These are phyloP conservation scores for Cydia fagiglandana DNA, from an alignment of 1,140 invertebrate genomes.

Conservation along the genomic window DNA sequence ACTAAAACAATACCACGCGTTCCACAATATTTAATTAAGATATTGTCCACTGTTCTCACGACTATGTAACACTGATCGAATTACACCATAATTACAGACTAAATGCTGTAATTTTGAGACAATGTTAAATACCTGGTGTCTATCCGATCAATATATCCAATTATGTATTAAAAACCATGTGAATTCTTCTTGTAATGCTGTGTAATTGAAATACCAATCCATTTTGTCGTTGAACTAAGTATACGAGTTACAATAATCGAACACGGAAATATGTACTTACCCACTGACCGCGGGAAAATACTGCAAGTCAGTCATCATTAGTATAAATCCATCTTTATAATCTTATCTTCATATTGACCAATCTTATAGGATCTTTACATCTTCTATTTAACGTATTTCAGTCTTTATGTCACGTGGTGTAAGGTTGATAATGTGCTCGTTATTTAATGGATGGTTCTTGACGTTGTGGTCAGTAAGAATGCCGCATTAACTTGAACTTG, in stretches of 20 bases:
- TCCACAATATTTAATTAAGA: constrained; percentile 24
- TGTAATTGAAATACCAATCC: background rate
- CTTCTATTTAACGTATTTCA: background rate
- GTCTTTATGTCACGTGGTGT: background rate
- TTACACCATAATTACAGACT: constrained; percentile 17
- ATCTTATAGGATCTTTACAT: background rate
- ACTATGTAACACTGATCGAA: constrained; percentile 20
- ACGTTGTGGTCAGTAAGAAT: constrained; percentile 20
- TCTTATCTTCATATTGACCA: constrained; percentile 29
- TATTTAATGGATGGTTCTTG: constrained; percentile 4
- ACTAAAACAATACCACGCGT: constrained; percentile 6
- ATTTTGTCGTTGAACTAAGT: background rate
- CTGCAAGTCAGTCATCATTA: constrained; percentile 23
- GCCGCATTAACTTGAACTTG: constrained; percentile 24
- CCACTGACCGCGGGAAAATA: constrained; percentile 22
- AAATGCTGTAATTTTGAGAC: constrained; percentile 26
- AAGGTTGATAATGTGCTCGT: constrained; percentile 7
- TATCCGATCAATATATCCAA: constrained; percentile 16
- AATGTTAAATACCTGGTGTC: constrained; percentile 22
- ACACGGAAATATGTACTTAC: constrained; percentile 20
- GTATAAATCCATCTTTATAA: constrained; percentile 20
- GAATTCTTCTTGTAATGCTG: background rate
- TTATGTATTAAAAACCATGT: constrained; percentile 25
- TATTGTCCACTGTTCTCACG: constrained; percentile 30
- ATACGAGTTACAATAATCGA: background rate